Conservation (phyloP, 2,113 vertebrate species). For the Leuciscus idus region DNA sequence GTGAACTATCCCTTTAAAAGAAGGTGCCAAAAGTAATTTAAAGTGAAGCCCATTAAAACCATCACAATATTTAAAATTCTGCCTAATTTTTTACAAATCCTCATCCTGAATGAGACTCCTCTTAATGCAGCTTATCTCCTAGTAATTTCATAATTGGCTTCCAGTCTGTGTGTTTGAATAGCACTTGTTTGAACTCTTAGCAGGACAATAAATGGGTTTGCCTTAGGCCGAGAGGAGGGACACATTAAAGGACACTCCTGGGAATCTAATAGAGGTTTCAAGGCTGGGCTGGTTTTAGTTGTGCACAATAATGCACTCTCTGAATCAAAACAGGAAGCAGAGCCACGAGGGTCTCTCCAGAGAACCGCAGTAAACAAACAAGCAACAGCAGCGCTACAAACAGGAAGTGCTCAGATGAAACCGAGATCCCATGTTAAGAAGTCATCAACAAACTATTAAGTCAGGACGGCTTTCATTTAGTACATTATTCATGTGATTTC, state of each 20-base stretch:
- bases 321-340: slow-evolving; percentile 80
- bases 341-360: slow-evolving; percentile 64
- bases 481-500: slow-evolving; percentile 21
- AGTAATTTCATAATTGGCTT: neutral
- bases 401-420: slow-evolving; percentile 47
- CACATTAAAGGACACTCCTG: slow-evolving; percentile 16
- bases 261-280: slow-evolving; percentile 34
- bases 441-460: slow-evolving; percentile 14
- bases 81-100: too few species aligned
- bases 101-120: too few species aligned
- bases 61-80: too few species aligned
- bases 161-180: neutral
- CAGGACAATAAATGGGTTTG: slow-evolving; percentile 7
- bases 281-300: slow-evolving; percentile 31
- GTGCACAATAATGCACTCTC: slow-evolving; percentile 42
- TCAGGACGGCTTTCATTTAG: neutral
- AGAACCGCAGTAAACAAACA: slow-evolving; percentile 74
- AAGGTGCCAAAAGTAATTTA: neutral
- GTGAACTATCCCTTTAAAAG: too few species aligned
- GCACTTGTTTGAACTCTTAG: slow-evolving; percentile 24
- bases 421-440: neutral
- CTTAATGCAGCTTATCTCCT: neutral
- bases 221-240: slow-evolving; percentile 22
- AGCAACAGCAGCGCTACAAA: slow-evolving; percentile 73
- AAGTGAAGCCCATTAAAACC: neutral